Evolutionary conservation across 2,113 vertebrate genomes (phyloP).

Genomic region (Chrysemys picta): DNA sequence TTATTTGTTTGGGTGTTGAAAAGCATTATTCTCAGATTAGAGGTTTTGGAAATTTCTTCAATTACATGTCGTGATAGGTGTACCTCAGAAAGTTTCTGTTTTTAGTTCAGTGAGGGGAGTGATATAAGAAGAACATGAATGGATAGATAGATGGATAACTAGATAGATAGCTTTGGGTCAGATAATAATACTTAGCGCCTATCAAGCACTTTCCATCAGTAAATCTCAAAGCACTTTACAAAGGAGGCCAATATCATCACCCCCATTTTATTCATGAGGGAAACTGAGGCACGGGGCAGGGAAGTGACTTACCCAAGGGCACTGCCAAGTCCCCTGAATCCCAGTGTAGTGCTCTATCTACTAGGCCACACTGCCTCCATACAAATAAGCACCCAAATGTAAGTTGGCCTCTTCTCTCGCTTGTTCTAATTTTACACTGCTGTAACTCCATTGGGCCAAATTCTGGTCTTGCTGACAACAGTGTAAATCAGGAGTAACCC

Average conservation of each 20-base stretch:
- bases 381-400: not conserved
- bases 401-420: not conserved
- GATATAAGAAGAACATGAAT: not conserved
- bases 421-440: not conserved
- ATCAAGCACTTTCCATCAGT: not conserved
- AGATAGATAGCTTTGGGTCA: not conserved
- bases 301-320: not conserved
- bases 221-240: not conserved
- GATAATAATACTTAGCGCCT: fast-evolving
- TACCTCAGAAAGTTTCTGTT: not conserved
- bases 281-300: not conserved
- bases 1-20: not conserved
- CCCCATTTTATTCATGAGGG: not conserved
- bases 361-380: not conserved
- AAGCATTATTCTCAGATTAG: not conserved
- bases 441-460: not conserved
- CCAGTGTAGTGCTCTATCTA: not conserved
- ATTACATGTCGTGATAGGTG: fast-evolving
- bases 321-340: not conserved
- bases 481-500: not conserved
- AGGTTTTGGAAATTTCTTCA: not conserved
- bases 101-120: fast-evolving
- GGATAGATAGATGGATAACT: not conserved
- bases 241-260: not conserved
- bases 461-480: not conserved